phyloP scores from a whole-genome alignment of 2,888 invertebrate genomes.

The Agelastica alni region DNA sequence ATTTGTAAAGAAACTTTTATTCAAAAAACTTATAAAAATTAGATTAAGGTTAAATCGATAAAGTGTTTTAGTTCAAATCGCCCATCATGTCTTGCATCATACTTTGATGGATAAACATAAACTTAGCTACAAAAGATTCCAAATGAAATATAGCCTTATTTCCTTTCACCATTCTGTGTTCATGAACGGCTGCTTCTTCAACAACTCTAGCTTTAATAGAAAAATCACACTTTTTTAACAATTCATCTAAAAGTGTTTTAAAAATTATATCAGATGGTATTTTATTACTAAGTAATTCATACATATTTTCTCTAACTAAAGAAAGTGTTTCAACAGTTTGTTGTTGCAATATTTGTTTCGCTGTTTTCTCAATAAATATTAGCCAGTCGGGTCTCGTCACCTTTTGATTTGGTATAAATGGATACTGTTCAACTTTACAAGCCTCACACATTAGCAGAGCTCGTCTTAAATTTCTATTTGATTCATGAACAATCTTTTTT shows the following conservation, averaged over 20 bases:
- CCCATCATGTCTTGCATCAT: conserved; percentile 33
- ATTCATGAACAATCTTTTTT: conserved; percentile 73
- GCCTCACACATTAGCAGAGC: conserved; percentile 94
- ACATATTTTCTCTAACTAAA: conserved; percentile 84
- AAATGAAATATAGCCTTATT: conserved; percentile 95
- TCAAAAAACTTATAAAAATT: too few species aligned
- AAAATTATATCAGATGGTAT: conserved; percentile 94
- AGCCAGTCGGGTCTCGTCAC: conserved; percentile 94
- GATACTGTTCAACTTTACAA: conserved; percentile 89
- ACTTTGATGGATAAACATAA: conserved; percentile 67
- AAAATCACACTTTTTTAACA: conserved; percentile 89
- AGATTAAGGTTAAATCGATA: too few species aligned
- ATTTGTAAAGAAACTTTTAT: too few species aligned
- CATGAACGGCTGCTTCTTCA: conserved; percentile 84
- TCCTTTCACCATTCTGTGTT: conserved; percentile 90
- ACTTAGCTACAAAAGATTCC: conserved; percentile 95
- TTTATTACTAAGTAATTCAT: conserved; percentile 91
- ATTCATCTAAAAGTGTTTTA: conserved; percentile 79
- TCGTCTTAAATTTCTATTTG: conserved; percentile 86
- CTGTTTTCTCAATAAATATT: conserved; percentile 82
- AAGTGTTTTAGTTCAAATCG: conserved; percentile 14
- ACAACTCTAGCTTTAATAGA: conserved; percentile 85
- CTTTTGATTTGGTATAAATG: conserved; percentile 76
- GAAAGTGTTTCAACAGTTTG: conserved; percentile 84
- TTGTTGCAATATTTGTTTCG: conserved; percentile 62